phyloP scores from a whole-genome alignment of 2,888 invertebrate genomes.

The Autographa gamma region DNA sequence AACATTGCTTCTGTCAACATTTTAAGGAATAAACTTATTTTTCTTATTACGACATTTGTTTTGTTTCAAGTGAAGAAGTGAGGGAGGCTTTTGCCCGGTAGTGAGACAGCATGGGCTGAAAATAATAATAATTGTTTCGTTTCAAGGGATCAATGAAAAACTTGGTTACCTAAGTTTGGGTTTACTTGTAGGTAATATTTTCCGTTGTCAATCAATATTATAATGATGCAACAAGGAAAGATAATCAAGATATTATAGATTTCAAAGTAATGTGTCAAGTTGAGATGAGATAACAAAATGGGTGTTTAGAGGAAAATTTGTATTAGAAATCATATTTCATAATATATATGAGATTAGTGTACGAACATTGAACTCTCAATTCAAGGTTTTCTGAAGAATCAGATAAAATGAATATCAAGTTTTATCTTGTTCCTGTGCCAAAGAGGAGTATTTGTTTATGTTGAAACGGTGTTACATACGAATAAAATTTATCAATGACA shows the following conservation, averaged over 20 bases:
- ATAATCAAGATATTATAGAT: constrained; percentile 15
- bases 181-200: constrained; percentile 6
- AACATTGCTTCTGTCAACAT: too few species aligned
- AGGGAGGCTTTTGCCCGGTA: too few species aligned
- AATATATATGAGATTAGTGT: not conserved
- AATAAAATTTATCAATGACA: not conserved
- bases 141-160: too few species aligned
- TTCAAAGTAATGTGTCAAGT: constrained; percentile 21
- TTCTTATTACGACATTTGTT: too few species aligned
- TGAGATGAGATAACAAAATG: constrained; percentile 24
- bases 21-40: too few species aligned
- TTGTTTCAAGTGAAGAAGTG: too few species aligned
- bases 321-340: not conserved
- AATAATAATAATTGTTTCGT: too few species aligned
- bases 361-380: not conserved
- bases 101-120: too few species aligned
- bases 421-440: constrained; percentile 2
- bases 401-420: not conserved
- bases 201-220: not conserved
- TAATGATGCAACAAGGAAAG: not conserved
- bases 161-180: too few species aligned
- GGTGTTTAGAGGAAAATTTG: constrained; percentile 11
- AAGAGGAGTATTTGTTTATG: not conserved
- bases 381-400: not conserved
- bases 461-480: not conserved